A percentile compares a stretch with the other conserved stretches of the same genome.
These are phyloP conservation scores for Plectropomus leopardus DNA, from an alignment of 2,113 vertebrate species.

Conservation along the genomic window DNA sequence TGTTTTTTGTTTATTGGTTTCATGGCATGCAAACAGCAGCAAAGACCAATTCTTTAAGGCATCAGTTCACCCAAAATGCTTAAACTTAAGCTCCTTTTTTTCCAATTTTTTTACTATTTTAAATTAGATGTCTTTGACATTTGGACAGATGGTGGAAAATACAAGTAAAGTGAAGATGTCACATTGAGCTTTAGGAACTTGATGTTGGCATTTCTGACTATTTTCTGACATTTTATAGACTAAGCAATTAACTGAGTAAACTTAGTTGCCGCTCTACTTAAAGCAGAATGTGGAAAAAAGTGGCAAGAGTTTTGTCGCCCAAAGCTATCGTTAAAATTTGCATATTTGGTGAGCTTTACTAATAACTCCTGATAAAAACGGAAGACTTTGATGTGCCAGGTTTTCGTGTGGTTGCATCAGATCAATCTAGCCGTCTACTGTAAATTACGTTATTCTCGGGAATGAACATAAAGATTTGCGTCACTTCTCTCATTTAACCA, in stretches of 20 bases:
- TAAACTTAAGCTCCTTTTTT: too few relatives aligned
- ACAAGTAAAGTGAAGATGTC: not conserved
- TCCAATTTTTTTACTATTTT: not conserved
- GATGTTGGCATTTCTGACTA: not conserved
- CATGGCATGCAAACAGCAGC: not conserved
- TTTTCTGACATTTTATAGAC: not conserved
- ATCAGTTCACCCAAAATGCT: not conserved
- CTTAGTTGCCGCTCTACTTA: not conserved
- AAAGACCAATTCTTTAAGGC: not conserved
- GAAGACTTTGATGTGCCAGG: conserved; percentile 70
- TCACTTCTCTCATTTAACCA: conserved; percentile 52
- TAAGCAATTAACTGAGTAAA: conserved; percentile 2
- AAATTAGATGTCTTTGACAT: not conserved
- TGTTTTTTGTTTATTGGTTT: not conserved
- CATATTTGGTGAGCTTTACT: conserved; percentile 46
- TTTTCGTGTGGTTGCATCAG: conserved; percentile 75
- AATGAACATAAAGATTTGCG: conserved; percentile 40
- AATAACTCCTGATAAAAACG: conserved; percentile 38
- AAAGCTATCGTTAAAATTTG: conserved; percentile 49
- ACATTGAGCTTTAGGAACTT: not conserved
- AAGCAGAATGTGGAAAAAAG: not conserved
- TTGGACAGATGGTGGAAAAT: not conserved
- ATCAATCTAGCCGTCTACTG: conserved; percentile 57
- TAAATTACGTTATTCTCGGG: conserved; percentile 36
- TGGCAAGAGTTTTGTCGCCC: conserved; percentile 23